Evolutionary conservation across 1,140 invertebrate genomes (phyloP).

Genomic region (Drosophila bocki): DNA sequence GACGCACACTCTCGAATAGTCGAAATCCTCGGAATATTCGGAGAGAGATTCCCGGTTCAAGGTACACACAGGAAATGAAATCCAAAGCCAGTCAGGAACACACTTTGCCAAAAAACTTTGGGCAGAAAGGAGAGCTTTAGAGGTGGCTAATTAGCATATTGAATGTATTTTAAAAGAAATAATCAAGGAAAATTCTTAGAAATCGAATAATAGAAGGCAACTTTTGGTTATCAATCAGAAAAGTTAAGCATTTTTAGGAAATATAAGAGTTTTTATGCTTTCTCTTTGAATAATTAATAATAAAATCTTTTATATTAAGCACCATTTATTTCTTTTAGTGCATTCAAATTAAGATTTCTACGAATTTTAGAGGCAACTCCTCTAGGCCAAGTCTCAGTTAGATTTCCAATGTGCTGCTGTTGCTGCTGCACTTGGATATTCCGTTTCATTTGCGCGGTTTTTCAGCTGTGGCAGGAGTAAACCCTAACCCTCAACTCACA

Average conservation of each 20-base stretch:
- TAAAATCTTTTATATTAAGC: not conserved
- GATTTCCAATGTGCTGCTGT: slow-evolving; percentile 21
- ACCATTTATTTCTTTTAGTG: not conserved
- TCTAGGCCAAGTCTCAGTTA: slow-evolving; percentile 13
- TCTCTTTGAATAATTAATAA: not conserved
- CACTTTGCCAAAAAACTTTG: not conserved
- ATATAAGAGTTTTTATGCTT: not conserved
- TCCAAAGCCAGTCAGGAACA: slow-evolving; percentile 34
- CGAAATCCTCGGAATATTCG: slow-evolving; percentile 6
- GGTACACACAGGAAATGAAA: slow-evolving; percentile 73
- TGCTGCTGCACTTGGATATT: slow-evolving; percentile 50
- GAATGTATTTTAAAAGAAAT: not conserved
- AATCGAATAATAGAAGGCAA: not conserved
- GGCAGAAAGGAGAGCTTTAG: not conserved
- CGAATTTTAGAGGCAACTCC: not conserved
- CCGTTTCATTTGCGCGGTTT: slow-evolving; percentile 68
- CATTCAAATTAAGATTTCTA: slow-evolving; percentile 7
- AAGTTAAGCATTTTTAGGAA: not conserved
- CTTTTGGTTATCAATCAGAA: not conserved
- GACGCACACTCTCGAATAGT: slow-evolving; percentile 33
- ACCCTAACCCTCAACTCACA: not conserved
- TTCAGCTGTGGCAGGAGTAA: slow-evolving; percentile 29
- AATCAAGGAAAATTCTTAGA: not conserved
- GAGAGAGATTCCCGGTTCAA: slow-evolving; percentile 22
- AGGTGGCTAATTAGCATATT: slow-evolving; percentile 5